Conservation (phyloP, 2,888 invertebrate genomes). For the Thymelicus sylvestris region DNA sequence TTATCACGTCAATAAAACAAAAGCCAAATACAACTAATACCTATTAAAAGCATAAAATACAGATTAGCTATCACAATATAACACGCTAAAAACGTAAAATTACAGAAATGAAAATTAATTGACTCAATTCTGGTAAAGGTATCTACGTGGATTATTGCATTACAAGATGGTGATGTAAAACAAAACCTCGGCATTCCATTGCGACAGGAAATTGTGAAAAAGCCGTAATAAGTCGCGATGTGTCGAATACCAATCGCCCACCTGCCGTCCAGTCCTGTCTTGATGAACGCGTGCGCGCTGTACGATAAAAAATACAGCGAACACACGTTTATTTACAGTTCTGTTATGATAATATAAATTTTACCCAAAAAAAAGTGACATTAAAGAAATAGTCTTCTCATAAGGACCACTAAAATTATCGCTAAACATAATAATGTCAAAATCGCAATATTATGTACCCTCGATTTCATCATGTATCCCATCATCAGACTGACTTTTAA, state of each 20-base stretch:
- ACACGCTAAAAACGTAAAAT: too few relatives aligned
- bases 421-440: not conserved
- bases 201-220: slow-evolving; percentile 52
- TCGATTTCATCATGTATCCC: too few relatives aligned
- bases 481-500: too few relatives aligned
- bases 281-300: slow-evolving; percentile 59
- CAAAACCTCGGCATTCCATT: slow-evolving; percentile 47
- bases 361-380: not conserved
- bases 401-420: too few relatives aligned
- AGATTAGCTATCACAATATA: too few relatives aligned
- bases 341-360: not conserved
- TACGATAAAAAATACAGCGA: slow-evolving; percentile 23
- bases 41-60: too few relatives aligned
- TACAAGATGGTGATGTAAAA: slow-evolving; percentile 35
- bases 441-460: not conserved
- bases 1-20: too few relatives aligned
- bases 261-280: slow-evolving; percentile 42
- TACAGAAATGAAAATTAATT: not conserved
- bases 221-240: slow-evolving; percentile 50
- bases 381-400: too few relatives aligned
- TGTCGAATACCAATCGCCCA: slow-evolving; percentile 52
- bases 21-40: too few relatives aligned
- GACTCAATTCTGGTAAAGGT: slow-evolving; percentile 3
- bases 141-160: slow-evolving; percentile 15
- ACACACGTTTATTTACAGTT: not conserved